phyloP scores from a whole-genome alignment of 2,113 vertebrate genomes.

The Mustelus asterias region DNA sequence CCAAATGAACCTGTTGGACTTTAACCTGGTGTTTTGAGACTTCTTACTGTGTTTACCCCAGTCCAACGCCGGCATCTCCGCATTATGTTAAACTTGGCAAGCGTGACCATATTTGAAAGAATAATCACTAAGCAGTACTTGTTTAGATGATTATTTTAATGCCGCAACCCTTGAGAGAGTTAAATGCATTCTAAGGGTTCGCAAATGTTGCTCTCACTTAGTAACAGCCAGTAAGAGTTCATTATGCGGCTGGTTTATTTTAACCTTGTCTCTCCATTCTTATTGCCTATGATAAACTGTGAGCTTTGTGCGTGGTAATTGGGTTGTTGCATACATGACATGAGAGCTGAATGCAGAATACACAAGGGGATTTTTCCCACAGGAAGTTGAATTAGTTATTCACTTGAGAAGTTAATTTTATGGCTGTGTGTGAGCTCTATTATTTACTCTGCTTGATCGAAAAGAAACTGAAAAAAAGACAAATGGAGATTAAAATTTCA shows the following conservation, averaged over 20 bases:
- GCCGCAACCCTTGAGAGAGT: background rate
- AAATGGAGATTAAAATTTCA: background rate
- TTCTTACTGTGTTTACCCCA: too few species aligned
- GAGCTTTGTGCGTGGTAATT: slow-evolving; percentile 8
- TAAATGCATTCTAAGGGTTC: background rate
- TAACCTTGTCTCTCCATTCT: background rate
- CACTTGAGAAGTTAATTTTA: slow-evolving; percentile 11
- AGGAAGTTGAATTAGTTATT: background rate
- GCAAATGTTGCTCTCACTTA: background rate
- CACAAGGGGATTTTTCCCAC: slow-evolving; percentile 3
- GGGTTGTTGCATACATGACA: slow-evolving; percentile 16
- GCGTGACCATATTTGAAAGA: background rate
- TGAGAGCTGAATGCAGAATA: background rate
- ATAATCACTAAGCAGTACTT: background rate
- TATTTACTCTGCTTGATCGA: background rate
- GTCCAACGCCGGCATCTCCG: too few species aligned
- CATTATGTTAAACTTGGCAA: too few species aligned
- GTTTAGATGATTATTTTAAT: background rate
- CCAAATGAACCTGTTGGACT: too few species aligned
- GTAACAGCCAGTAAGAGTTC: background rate
- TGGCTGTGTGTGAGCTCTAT: background rate
- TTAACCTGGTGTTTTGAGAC: too few species aligned
- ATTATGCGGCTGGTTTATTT: slow-evolving; percentile 14
- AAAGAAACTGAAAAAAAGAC: background rate
- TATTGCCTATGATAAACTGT: background rate